Conservation (phyloP, 2,888 invertebrate genomes). For the Plebejus argus region DNA sequence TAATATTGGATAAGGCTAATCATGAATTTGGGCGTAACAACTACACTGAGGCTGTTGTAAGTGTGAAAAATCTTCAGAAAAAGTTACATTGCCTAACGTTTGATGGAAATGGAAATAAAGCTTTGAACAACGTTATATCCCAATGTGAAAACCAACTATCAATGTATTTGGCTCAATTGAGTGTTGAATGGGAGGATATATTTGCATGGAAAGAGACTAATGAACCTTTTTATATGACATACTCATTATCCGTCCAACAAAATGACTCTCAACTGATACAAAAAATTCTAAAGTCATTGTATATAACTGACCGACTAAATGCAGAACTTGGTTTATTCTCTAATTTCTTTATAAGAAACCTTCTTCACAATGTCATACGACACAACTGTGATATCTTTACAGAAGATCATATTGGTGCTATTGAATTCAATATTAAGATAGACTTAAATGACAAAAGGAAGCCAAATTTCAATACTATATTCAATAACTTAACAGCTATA, state of each 20-base stretch:
- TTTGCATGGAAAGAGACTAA: slow-evolving; percentile 68
- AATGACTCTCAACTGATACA: slow-evolving; percentile 65
- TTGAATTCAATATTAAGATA: slow-evolving; percentile 70
- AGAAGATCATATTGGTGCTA: slow-evolving; percentile 68
- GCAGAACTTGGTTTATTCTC: slow-evolving; percentile 69
- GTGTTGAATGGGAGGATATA: slow-evolving; percentile 71
- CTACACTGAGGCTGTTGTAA: slow-evolving; percentile 62
- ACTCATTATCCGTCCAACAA: slow-evolving; percentile 67
- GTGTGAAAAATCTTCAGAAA: slow-evolving; percentile 54
- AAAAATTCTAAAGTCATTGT: slow-evolving; percentile 66
- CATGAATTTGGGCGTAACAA: slow-evolving; percentile 65
- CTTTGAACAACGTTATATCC: slow-evolving; percentile 56
- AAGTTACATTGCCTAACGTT: slow-evolving; percentile 56
- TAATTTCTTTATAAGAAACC: slow-evolving; percentile 67
- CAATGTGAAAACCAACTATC: slow-evolving; percentile 68
- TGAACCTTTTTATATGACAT: slow-evolving; percentile 60
- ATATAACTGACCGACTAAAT: slow-evolving; percentile 63
- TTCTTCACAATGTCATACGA: slow-evolving; percentile 67
- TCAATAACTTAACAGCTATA: slow-evolving; percentile 70
- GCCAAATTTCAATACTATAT: slow-evolving; percentile 68
- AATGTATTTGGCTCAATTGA: slow-evolving; percentile 65
- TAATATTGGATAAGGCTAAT: slow-evolving; percentile 60
- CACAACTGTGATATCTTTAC: slow-evolving; percentile 72
- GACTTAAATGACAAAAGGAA: slow-evolving; percentile 57
- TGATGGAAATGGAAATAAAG: slow-evolving; percentile 59